Evolutionary conservation across 2,797 vertebrate genomes (phyloP), one percentile per base, ranked within the genome.

Genomic region (Trichosurus vulpecula): DNA sequence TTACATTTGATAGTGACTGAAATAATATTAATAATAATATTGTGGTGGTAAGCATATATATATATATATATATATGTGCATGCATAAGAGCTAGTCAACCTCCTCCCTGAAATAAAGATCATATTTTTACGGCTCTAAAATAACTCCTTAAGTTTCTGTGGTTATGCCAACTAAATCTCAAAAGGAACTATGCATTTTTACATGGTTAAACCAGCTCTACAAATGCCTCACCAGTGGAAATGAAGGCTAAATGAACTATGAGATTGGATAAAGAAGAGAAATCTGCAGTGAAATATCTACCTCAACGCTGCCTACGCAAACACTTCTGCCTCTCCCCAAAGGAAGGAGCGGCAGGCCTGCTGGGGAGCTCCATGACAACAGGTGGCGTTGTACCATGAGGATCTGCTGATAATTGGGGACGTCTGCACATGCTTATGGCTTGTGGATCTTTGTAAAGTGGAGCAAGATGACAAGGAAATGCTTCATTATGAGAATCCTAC

Each of bases 111-210:
- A 97, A 97, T 0, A 29, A 97, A 95, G 97, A 96, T 94, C 91
- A 53, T 11, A 97, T 92, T 27, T 94, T 95, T 94, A 95, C 95
- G 93, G 96, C 30, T 66, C 6, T 52, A 97, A 30, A 96, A 95
- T 90, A 95, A 96, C 96, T 47, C 8, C 8, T 0, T 27, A 11
- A 47, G 9, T 27, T 27, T 87, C 74, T 27, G 41, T 12, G 22
- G 22, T 87, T 47, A 93, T 4, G 96, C 95, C 94, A 97, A 93
- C 54, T 91, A 3, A 0, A 55, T 95, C 95, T 94, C 97, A 97
- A 93, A 96, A 98, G 97, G 97, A 97, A 94, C 94, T 96, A 94
- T 52, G 97, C 94, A 96, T 97, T 97, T 96, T 97, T 92, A 97
- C 19, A 30, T 30, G 91, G 92, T 41, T 93, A 53, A 29, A 53